Conservation (phyloP, 2,888 invertebrate genomes). For the Selenia dentaria region DNA sequence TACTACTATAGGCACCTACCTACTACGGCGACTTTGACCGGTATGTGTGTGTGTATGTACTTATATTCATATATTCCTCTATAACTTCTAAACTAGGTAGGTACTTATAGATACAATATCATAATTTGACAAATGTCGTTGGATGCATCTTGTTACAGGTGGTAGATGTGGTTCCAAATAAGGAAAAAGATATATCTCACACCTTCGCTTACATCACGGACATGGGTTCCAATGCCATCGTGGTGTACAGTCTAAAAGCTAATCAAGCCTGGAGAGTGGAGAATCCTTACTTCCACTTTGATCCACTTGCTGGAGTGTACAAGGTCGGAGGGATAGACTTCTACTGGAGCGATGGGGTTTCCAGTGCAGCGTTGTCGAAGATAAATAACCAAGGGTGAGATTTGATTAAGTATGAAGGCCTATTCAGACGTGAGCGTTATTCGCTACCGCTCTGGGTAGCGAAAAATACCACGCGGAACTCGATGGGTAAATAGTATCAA, state of each 20-base stretch:
- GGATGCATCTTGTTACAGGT: slow-evolving; percentile 66
- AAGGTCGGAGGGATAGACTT: slow-evolving; percentile 90
- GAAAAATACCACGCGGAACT: too few relatives aligned
- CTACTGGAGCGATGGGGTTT: slow-evolving; percentile 92
- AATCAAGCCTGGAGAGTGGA: slow-evolving; percentile 90
- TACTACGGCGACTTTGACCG: too few relatives aligned
- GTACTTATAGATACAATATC: too few relatives aligned
- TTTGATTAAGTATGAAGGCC: too few relatives aligned
- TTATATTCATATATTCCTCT: too few relatives aligned
- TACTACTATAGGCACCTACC: too few relatives aligned
- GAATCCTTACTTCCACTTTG: slow-evolving; percentile 91
- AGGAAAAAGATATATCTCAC: slow-evolving; percentile 75
- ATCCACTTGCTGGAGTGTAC: slow-evolving; percentile 89
- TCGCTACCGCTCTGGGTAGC: too few relatives aligned
- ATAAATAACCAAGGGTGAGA: slow-evolving; percentile 70
- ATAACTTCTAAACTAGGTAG: too few relatives aligned
- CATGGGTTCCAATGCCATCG: slow-evolving; percentile 88
- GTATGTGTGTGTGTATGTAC: too few relatives aligned
- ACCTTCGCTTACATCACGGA: slow-evolving; percentile 91
- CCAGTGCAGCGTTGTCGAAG: slow-evolving; percentile 87
- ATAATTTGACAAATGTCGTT: too few relatives aligned
- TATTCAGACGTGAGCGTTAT: too few relatives aligned
- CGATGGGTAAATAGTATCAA: too few relatives aligned
- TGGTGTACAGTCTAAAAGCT: slow-evolving; percentile 88
- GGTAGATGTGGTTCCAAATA: slow-evolving; percentile 84